Percentiles rank a stretch among this genome's conserved stretches.
These are phyloP conservation scores for Sternarchorhynchus goeldii DNA, from an alignment of 2,797 vertebrate species.

Conservation along the genomic window DNA sequence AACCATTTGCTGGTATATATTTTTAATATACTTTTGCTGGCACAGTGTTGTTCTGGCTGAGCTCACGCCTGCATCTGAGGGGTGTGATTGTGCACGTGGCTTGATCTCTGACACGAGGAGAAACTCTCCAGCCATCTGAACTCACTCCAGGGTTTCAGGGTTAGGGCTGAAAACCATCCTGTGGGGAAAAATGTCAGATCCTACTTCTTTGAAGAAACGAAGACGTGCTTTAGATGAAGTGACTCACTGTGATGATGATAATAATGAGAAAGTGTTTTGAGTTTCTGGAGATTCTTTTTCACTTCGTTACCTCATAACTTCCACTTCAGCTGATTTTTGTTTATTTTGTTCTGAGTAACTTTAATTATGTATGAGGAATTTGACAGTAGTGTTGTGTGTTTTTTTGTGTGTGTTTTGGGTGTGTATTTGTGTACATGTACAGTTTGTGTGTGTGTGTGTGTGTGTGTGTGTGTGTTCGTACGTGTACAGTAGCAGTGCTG, in stretches of 20 bases:
- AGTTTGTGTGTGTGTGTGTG: not conserved
- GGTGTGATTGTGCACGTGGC: constrained; percentile 13
- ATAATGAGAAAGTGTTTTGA: not conserved
- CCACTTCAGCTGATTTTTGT: no score
- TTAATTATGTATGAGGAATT: not conserved
- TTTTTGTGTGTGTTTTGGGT: not conserved
- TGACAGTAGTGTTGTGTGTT: not conserved
- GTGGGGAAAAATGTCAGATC: not conserved
- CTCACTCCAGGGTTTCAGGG: not conserved
- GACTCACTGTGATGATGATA: not conserved
- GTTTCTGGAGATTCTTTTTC: no score
- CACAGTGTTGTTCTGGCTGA: not conserved
- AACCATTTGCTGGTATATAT: no score
- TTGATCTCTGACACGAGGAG: constrained; percentile 1
- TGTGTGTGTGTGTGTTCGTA: not conserved
- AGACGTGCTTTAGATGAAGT: not conserved
- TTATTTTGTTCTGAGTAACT: no score
- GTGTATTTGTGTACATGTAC: not conserved
- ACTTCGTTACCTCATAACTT: no score
- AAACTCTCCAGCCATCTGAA: not conserved
- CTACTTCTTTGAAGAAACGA: not conserved
- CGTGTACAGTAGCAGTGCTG: not conserved
- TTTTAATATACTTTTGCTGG: not conserved
- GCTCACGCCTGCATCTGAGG: constrained; percentile 1
- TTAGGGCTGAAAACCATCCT: not conserved